A percentile compares a stretch with the other conserved stretches of the same genome.
Evolutionary conservation across 64 coral and sea anemone species (phyloP).

Genomic region (Porites australiensis): DNA sequence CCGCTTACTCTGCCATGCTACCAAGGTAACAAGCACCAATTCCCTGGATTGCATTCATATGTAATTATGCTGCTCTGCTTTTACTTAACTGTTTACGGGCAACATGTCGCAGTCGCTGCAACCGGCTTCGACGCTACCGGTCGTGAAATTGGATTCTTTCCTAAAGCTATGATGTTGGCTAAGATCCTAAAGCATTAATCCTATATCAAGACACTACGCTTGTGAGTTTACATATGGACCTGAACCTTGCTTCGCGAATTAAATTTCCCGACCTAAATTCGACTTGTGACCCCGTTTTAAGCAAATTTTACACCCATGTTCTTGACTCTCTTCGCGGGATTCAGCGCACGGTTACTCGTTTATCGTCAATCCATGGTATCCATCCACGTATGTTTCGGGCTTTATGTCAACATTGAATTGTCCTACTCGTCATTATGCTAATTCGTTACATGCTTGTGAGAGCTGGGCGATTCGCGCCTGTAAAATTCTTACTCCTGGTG

Average conservation of each 20-base stretch:
- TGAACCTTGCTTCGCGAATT: not conserved
- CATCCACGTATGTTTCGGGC: conserved; percentile 12
- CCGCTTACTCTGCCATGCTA: too few relatives aligned
- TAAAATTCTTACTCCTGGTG: not conserved
- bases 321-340: not conserved
- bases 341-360: not conserved
- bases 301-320: not conserved
- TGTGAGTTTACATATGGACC: not conserved
- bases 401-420: not conserved
- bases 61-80: not conserved
- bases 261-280: not conserved
- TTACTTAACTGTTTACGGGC: too few relatives aligned
- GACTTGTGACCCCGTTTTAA: not conserved
- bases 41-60: not conserved
- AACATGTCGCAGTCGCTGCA: too few relatives aligned
- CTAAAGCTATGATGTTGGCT: conserved; percentile 30
- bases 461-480: conserved; percentile 39
- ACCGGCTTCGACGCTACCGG: not conserved
- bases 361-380: conserved; percentile 50
- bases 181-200: conserved; percentile 10
- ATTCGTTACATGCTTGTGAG: conserved; percentile 32
- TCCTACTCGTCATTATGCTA: conserved; percentile 40
- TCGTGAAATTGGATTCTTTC: conserved; percentile 23
- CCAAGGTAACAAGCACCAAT: too few relatives aligned
- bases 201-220: conserved; percentile 19